Conservation (phyloP, 2,113 vertebrate species). For the Brachyhypopomus occidentalis region DNA sequence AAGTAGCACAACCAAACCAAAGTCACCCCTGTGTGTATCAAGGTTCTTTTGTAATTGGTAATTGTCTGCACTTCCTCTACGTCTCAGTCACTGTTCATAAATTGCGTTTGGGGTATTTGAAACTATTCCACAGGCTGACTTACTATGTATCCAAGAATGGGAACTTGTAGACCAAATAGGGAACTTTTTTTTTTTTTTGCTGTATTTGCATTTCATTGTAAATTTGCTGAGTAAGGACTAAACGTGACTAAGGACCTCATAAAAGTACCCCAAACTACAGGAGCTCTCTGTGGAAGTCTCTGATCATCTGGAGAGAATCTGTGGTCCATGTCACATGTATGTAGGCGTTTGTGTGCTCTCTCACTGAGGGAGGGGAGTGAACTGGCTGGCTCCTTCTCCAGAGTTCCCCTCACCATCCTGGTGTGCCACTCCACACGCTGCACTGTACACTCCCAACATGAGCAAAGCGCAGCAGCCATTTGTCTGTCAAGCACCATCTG, state of each 20-base stretch:
- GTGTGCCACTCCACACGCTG: not conserved
- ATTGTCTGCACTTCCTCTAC: conserved; percentile 19
- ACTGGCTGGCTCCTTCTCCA: conserved; percentile 13
- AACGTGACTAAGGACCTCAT: not conserved
- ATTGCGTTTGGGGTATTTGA: conserved; percentile 1
- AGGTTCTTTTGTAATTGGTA: not conserved
- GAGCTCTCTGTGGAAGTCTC: not conserved
- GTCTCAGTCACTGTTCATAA: not conserved
- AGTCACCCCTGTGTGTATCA: not conserved
- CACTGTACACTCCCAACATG: conserved; percentile 1
- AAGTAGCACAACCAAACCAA: conserved; percentile 13
- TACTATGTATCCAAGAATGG: not conserved
- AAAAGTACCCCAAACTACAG: not conserved
- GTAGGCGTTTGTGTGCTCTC: not conserved
- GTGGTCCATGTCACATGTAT: not conserved
- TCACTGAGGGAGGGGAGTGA: not conserved
- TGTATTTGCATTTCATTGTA: not conserved
- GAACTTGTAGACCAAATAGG: not conserved
- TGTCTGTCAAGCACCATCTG: conserved; percentile 52
- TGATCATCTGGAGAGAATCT: conserved; percentile 33
- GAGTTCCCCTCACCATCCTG: conserved; percentile 24
- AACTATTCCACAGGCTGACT: conserved; percentile 11
- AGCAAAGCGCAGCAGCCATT: conserved; percentile 39
- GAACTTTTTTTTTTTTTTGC: not conserved
- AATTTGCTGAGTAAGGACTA: conserved; percentile 2